phyloP scores from a whole-genome alignment of 2,113 vertebrate species.

The Kryptolebias marmoratus region DNA sequence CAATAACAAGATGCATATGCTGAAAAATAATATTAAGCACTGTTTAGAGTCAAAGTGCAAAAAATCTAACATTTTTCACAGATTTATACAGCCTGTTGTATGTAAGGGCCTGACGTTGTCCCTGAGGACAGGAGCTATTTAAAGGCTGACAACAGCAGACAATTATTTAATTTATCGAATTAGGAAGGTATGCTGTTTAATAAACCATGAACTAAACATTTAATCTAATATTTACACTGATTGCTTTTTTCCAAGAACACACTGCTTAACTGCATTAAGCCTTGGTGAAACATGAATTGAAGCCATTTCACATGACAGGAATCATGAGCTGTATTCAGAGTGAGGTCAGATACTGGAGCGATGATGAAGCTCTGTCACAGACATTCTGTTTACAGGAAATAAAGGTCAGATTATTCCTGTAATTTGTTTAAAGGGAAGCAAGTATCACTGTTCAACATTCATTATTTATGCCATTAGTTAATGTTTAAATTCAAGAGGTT shows the following conservation, averaged over 20 bases:
- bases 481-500: too few relatives aligned
- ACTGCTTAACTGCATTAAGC: conserved; percentile 35
- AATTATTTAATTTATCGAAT: conserved; percentile 19
- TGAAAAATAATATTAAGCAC: neutral
- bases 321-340: conserved; percentile 16
- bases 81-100: neutral
- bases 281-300: conserved; percentile 37
- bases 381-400: neutral
- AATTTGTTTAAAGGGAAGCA: neutral
- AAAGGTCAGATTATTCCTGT: neutral
- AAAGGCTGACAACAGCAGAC: conserved; percentile 8
- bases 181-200: conserved; percentile 21
- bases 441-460: neutral
- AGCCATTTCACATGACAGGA: conserved; percentile 52
- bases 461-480: neutral
- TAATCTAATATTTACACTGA: conserved; percentile 41
- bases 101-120: neutral
- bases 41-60: conserved; percentile 8
- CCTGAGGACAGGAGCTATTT: conserved; percentile 10
- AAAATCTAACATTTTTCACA: neutral
- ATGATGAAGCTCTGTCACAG: neutral
- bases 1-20: conserved; percentile 25
- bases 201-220: conserved; percentile 32
- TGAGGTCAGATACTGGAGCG: neutral
- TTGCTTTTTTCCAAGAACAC: conserved; percentile 19